Base-by-base conservation (phyloP, 2,113 vertebrate genomes). In the Petaurus breviceps region DNA sequence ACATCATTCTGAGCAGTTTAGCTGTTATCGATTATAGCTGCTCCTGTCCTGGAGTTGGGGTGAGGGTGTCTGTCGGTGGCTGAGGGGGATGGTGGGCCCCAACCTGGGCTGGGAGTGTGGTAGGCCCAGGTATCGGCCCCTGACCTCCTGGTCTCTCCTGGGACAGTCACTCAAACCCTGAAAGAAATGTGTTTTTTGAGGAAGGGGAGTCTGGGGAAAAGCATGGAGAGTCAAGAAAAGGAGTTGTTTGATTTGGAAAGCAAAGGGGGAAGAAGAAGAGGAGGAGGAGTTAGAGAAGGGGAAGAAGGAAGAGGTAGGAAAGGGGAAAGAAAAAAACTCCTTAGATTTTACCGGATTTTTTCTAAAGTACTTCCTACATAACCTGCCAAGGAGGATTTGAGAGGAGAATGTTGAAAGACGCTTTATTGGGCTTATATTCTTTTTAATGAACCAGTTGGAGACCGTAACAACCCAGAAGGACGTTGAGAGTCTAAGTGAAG, bases 1-100 rank as follows among this genome's bases (percentile, higher is more conserved):
- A 2, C 25, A 92, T 43, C 11, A 0, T 12, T 1, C 1, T 0
- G 52, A 24, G 7, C 11, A 43, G 19, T 12, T 54, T 11, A 26
- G 6, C 14, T 22, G 46, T 49, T 57, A 54, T 4, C 0, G 0
- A 3, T 51, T 25, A 0, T 3, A 22, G 4, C 61, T 53, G 89
- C 84, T 91, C 24, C 54, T 0, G 12, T 77, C 61, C 96, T 26
- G 12, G 31, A 12, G 31, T n/a, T 16, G 11, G 57, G 28, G 57
- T 43, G 16, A 26, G 51, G 92, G 90, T 4, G 90, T 10, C 19
- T 4, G 90, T 10, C 19, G 8, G 90, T 22, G 31, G 31, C 57
- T 25, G 90, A 91, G 47, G 19, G 50, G 93, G 55, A 8, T 5
- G 50, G 46, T 0, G 53, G 61, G 47, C 68, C n/a, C 22, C 3